Evolutionary conservation across 2,113 vertebrate genomes (phyloP), one percentile per base, ranked within the genome.

Genomic region (Dasyprocta punctata): DNA sequence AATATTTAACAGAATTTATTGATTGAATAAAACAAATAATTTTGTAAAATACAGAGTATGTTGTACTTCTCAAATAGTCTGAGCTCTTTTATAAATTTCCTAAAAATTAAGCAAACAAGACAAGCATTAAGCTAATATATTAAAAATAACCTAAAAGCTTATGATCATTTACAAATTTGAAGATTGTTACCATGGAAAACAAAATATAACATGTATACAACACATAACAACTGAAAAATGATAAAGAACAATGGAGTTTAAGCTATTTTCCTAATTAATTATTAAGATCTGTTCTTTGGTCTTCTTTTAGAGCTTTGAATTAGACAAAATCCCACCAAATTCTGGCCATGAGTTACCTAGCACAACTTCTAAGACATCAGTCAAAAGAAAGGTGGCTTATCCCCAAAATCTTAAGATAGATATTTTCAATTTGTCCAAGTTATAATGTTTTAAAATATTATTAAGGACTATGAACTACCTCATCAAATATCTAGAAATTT

Each of bases 41-140:
- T 75, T 5, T 58, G 0, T 58, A 60, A 7, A 67, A 8, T 60
- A 19, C 0, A 47, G 8, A 81, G 6, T 20, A 67, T 58, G 30
- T 52, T n/a, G 63, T 38, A 4, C 5, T 63, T 92, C 30, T 89
- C 65, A 89, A 82, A 30, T 38, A 60, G 7, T 71, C 22, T 92
- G 56, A 86, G 16, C 13, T 73, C n/a, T 22, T 49, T 12, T 81
- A 60, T 58, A 44, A 67, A 54, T 73, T 87, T 26, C 80, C 91
- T 81, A 77, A 95, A 60, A 91, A 16, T 54, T 89, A 84, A 82
- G 6, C 28, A 95, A 60, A 36, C 22, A 91, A 86, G 47, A 90
- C 9, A 58, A 38, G 63, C 10, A 94, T 20, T 65, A 61, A 85
- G 1, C 13, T 75, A 1, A 14, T 77, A 5, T 80, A 20, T 54